Percentiles rank a stretch among this genome's conserved stretches.
Evolutionary conservation across 1,140 invertebrate species (phyloP).

Genomic region (Pogonognathellus flavescens): DNA sequence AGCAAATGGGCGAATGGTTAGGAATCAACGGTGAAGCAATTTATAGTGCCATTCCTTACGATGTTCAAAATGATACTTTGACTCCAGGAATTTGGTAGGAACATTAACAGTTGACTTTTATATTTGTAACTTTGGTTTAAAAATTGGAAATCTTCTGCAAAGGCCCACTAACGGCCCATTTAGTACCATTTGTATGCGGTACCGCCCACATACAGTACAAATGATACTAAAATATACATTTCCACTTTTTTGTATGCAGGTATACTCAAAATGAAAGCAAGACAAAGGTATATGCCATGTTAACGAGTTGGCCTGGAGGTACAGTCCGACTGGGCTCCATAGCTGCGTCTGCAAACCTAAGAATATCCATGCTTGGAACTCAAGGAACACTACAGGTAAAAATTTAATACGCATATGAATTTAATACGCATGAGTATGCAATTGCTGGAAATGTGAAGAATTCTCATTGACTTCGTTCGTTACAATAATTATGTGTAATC

Average conservation of each 20-base stretch:
- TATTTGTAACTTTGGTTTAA: not conserved
- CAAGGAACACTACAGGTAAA: conserved; percentile 68
- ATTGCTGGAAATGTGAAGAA: not conserved
- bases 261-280: conserved; percentile 38
- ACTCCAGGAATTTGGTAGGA: conserved; percentile 70
- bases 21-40: conserved; percentile 75
- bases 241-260: not conserved
- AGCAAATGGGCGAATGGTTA: conserved; percentile 74
- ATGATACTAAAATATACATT: not conserved
- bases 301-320: not conserved
- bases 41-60: conserved; percentile 72
- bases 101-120: not conserved
- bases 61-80: conserved; percentile 73
- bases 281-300: not conserved
- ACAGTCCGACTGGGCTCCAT: not conserved
- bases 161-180: too few species aligned
- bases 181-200: too few species aligned
- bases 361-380: conserved; percentile 1
- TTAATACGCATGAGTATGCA: not conserved
- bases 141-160: too few species aligned
- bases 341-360: not conserved
- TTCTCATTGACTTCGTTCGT: not conserved
- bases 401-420: not conserved
- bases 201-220: too few species aligned
- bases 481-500: not conserved